phyloP scores from a whole-genome alignment of 64 coral and sea anemone species.

The Montipora foliosa region DNA sequence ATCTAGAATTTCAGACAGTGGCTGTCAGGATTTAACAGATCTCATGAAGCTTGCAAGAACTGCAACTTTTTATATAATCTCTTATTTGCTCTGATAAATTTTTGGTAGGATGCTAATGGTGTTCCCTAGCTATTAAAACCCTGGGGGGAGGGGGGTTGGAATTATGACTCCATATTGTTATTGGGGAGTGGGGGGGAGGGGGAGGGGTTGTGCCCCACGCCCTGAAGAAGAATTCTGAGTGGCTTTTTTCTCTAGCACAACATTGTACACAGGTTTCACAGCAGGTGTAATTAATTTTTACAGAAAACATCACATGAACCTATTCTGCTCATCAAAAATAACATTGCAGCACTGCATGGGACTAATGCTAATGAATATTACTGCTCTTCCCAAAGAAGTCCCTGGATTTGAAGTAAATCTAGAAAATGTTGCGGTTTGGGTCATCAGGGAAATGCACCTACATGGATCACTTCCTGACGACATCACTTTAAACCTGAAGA shows the following conservation, averaged over 20 bases:
- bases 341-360: constrained; percentile 10
- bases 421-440: constrained; percentile 13
- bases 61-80: background rate
- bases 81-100: background rate
- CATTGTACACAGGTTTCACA: background rate
- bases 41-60: constrained; percentile 48
- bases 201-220: background rate
- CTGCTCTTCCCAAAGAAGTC: background rate
- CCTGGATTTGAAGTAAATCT: constrained; percentile 15
- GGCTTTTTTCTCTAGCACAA: constrained; percentile 8
- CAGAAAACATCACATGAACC: constrained; percentile 48
- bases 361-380: background rate
- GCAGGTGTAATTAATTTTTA: constrained; percentile 12
- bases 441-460: constrained; percentile 10
- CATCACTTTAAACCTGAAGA: constrained; percentile 20
- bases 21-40: constrained; percentile 35
- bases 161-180: constrained; percentile 9
- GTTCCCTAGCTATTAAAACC: background rate
- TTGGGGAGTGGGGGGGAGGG: background rate
- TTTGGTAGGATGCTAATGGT: background rate
- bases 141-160: background rate
- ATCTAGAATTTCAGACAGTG: constrained; percentile 38
- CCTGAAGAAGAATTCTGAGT: background rate
- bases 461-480: constrained; percentile 34
- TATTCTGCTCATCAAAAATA: constrained; percentile 39